Base-by-base conservation (phyloP, 2,113 vertebrate species). In the Aldabrachelys gigantea region DNA sequence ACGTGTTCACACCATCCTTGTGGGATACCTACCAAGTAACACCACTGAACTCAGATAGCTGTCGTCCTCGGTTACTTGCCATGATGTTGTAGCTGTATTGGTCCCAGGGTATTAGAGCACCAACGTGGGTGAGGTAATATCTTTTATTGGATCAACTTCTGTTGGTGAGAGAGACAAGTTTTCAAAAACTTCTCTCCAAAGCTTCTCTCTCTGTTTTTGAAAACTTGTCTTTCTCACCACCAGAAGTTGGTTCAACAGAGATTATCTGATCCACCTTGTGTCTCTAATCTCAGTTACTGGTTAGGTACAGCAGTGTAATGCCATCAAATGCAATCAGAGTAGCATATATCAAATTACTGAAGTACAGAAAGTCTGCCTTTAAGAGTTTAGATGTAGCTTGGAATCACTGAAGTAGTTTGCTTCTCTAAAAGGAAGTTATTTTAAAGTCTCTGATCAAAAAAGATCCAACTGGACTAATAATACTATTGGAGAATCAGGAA, bases 301-400 rank as follows among this genome's bases (percentile, higher is more conserved):
- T 91, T 87, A 91, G 94, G 62, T 82, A 91, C n/a, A 76, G 88
- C 65, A 85, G 81, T 16, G 4, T 44, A 69, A 95, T 62, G 38
- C 81, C 75, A 24, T 85, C 83, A 85, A 88, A 78, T 3, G 11
- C 76, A 44, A 80, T 25, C 80, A 62, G 9, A 93, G 54, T 44
- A n/a, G 82, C 19, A 4, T 38, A 78, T 80, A 25, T 79, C 78
- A 84, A 75, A 53, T 44, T 17, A 75, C 24, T 5, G 52, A 65
- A 14, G 78, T 31, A 80, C 69, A 82, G 59, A 35, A 5, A 1
- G 3, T 10, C 44, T 25, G 19, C 52, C 29, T 88, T 82, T 78
- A 62, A 50, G 54, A 82, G 8, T 56, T 89, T 54, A 83, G 76
- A 47, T 92, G 82, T 65, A 84, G 49, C 13, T 91, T 22, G 8